A percentile compares a stretch with the other conserved stretches of the same genome.
Evolutionary conservation across 2,113 vertebrate species (phyloP).

Genomic region (Oreochromis tanganicae): DNA sequence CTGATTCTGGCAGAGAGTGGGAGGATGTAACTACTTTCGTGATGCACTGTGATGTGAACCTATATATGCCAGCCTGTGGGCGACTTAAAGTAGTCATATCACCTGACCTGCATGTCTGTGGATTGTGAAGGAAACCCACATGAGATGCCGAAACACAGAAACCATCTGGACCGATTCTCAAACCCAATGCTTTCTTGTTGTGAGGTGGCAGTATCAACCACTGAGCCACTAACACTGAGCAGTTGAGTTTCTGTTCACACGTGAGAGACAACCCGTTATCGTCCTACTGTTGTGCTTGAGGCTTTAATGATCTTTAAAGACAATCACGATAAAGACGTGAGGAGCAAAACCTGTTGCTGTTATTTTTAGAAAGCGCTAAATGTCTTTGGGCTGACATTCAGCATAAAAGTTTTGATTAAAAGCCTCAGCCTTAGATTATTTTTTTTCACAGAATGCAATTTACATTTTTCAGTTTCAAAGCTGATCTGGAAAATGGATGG

Average conservation of each 20-base stretch:
- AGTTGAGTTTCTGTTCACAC: background rate
- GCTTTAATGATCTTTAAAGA: background rate
- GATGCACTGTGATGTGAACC: background rate
- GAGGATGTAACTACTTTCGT: background rate
- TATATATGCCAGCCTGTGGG: background rate
- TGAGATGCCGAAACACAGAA: background rate
- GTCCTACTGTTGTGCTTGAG: background rate
- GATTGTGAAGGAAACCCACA: background rate
- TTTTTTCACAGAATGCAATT: constrained; percentile 9
- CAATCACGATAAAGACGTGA: background rate
- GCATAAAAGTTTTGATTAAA: background rate
- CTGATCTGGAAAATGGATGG: constrained; percentile 12
- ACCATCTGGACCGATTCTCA: background rate
- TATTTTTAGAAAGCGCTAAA: background rate
- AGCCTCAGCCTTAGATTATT: background rate
- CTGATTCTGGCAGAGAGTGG: background rate
- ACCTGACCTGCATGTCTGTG: background rate
- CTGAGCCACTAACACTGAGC: background rate
- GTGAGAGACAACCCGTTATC: background rate
- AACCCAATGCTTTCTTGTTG: background rate
- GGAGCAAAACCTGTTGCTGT: background rate
- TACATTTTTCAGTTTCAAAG: constrained; percentile 32
- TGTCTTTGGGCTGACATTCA: background rate
- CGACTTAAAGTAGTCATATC: background rate
- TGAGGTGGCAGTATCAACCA: background rate